Conservation (phyloP, 2,888 invertebrate species). For the Lomographa bimaculata region DNA sequence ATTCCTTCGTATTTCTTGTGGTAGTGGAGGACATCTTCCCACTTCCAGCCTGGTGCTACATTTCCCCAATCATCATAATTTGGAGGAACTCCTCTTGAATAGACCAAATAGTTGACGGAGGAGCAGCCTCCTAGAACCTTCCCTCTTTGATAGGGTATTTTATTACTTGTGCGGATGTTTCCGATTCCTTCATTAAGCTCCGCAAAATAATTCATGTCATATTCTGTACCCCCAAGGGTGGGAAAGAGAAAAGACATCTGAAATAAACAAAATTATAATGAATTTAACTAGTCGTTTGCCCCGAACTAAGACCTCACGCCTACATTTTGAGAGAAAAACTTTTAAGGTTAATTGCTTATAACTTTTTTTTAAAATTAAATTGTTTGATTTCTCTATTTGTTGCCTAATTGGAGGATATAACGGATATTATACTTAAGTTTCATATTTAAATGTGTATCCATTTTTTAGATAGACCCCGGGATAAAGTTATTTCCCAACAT, state of each 20-base stretch:
- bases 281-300: too few species aligned
- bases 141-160: slow-evolving; percentile 42
- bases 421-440: too few species aligned
- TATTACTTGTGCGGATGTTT: slow-evolving; percentile 37
- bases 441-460: too few species aligned
- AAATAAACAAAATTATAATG: too few species aligned
- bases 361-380: too few species aligned
- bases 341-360: too few species aligned
- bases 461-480: too few species aligned
- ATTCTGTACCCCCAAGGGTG: slow-evolving; percentile 44
- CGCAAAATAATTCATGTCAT: slow-evolving; percentile 51
- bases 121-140: slow-evolving; percentile 59
- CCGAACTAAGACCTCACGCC: too few species aligned
- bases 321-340: too few species aligned
- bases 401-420: too few species aligned
- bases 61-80: slow-evolving; percentile 54
- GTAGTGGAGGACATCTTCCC: slow-evolving; percentile 50
- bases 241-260: slow-evolving; percentile 54
- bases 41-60: slow-evolving; percentile 56
- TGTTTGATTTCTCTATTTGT: too few species aligned
- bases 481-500: too few species aligned
- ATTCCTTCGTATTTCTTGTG: slow-evolving; percentile 58
- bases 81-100: slow-evolving; percentile 50
- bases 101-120: slow-evolving; percentile 51
- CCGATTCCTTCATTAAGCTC: slow-evolving; percentile 43